Base-by-base conservation (phyloP, 2,888 invertebrate genomes). In the Erannis defoliaria region DNA sequence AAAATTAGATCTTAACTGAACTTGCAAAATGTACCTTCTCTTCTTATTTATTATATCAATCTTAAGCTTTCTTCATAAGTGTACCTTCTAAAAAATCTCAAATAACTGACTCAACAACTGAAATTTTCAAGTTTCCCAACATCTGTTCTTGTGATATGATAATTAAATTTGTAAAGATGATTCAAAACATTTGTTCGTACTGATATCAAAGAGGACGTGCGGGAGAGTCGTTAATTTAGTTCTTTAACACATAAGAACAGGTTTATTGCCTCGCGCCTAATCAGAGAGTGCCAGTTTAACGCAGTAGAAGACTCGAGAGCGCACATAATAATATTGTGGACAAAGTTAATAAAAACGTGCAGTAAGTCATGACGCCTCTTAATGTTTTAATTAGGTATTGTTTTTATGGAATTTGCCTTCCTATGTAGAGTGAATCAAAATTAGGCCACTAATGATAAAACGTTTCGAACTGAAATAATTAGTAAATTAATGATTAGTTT, bases 251-350 rank as follows among this genome's bases (percentile, higher is more conserved):
- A 61, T 66, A 58, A 62, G 53, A 62, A 57, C 58, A 48, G 51
- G 70, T 70, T 68, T 73, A 71, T 66, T 54, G 65, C 54, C 56
- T 46, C 62, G 65, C 62, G 50, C 43, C 64, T 71, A 73, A 68
- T 71, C 64, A 71, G 54, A 66, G 45, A 56, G 61, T 58, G 65
- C 66, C 51, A 29, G 59, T 64, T 66, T 66, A 62, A 67, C 55
- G 14, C 29, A 55, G 8, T n/a, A 1, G 10, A 1, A 43, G 2
- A 55, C 5, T 5, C n/a, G 38, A 19, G 43, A 50, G 16, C 37
- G 37, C 37, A 37, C 37, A n/a, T 14, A 37, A 1, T 16, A 16
- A 3, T 10, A 31, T 9, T 9, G 12, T 31, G 31, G 31, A 31
- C 9, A 31, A 12, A 31, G 31, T 31, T n/a, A n/a, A n/a, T n/a